Conservation (phyloP, 2,888 invertebrate genomes). For the Yponomeuta evonymella region DNA sequence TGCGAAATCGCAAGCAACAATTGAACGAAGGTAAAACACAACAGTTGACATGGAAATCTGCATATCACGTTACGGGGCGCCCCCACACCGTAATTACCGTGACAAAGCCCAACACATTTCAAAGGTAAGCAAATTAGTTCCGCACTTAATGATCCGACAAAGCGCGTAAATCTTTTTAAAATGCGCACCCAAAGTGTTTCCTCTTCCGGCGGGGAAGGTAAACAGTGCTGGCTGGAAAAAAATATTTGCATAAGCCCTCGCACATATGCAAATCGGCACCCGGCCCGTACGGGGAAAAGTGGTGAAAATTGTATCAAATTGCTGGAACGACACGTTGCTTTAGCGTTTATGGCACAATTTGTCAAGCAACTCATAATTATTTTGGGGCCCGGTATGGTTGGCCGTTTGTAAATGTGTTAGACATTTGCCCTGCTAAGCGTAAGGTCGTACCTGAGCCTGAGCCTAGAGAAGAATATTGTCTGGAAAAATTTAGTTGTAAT, state of each 20-base stretch:
- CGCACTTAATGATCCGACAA: constrained; percentile 75
- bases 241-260: constrained; percentile 72
- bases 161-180: constrained; percentile 76
- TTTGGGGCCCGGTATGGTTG: constrained; percentile 43
- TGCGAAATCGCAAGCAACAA: neutral
- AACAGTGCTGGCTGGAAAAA: constrained; percentile 59
- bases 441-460: neutral
- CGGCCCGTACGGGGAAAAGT: constrained; percentile 60
- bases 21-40: neutral
- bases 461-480: too few relatives aligned
- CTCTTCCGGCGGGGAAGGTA: constrained; percentile 60
- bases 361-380: constrained; percentile 72
- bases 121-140: constrained; percentile 77
- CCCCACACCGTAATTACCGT: constrained; percentile 64
- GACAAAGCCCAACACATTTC: constrained; percentile 72
- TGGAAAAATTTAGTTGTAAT: too few relatives aligned
- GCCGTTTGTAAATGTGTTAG: constrained; percentile 33
- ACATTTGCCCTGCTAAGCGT: constrained; percentile 18
- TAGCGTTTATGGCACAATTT: constrained; percentile 59
- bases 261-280: constrained; percentile 62
- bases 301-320: constrained; percentile 75
- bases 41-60: constrained; percentile 44
- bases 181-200: constrained; percentile 65
- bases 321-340: constrained; percentile 64
- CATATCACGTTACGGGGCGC: constrained; percentile 64